phyloP scores from a whole-genome alignment of 2,113 vertebrate species.

The Semnornis frantzii region DNA sequence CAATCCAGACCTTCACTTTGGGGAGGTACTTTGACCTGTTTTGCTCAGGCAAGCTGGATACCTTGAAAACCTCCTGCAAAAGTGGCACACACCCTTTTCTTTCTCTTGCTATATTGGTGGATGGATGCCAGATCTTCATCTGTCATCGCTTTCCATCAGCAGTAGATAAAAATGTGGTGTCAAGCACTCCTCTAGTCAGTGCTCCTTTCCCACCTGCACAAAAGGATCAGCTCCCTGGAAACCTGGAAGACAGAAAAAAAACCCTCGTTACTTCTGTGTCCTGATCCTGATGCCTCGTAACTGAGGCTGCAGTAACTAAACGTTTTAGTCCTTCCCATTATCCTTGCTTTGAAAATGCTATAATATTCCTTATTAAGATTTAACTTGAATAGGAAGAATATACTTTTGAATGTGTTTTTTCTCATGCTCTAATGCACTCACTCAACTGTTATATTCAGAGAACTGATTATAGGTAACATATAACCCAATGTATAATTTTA shows the following conservation, averaged over 20 bases:
- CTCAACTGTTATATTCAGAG: background rate
- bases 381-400: background rate
- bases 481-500: background rate
- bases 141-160: background rate
- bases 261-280: background rate
- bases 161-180: background rate
- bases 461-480: background rate
- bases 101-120: background rate
- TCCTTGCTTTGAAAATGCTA: background rate
- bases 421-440: background rate
- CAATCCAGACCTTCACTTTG: background rate
- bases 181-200: background rate
- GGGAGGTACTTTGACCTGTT: background rate
- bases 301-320: background rate
- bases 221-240: background rate
- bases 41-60: background rate
- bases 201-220: background rate
- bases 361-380: background rate
- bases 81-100: background rate
- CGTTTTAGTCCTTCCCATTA: background rate
- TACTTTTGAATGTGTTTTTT: background rate
- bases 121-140: background rate
- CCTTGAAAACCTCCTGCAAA: background rate
- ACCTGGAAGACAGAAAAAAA: background rate
- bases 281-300: background rate